These are phyloP conservation scores for Prunella himalayana DNA, from an alignment of 2,113 vertebrate species.

Conservation along the genomic window DNA sequence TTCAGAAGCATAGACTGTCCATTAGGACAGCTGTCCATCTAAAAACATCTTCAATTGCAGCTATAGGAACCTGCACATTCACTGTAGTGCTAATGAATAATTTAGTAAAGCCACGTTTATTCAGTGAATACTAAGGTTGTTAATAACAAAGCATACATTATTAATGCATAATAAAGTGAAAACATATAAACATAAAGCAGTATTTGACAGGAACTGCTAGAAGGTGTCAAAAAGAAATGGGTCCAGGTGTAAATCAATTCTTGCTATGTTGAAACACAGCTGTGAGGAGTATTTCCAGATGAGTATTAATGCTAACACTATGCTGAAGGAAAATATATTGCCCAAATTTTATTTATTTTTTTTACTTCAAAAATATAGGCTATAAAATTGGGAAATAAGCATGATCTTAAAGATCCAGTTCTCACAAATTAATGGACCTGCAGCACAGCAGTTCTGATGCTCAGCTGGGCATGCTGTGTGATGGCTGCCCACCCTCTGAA, in stretches of 20 bases:
- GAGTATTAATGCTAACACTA: neutral
- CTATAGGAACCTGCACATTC: neutral
- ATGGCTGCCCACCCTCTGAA: neutral
- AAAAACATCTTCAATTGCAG: neutral
- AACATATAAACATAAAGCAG: neutral
- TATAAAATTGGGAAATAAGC: neutral
- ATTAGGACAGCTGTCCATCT: neutral
- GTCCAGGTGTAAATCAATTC: neutral
- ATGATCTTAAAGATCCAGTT: neutral
- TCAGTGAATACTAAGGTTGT: neutral
- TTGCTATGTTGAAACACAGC: neutral
- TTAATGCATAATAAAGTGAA: neutral
- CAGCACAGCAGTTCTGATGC: neutral
- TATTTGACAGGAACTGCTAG: neutral
- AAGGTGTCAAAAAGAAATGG: neutral
- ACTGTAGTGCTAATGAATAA: neutral
- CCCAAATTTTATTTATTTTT: neutral
- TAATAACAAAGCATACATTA: neutral
- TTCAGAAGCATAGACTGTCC: neutral
- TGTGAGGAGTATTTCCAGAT: neutral
- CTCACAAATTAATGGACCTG: neutral
- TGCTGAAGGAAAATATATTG: neutral
- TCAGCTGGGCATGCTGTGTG: accelerated
- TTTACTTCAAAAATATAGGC: neutral
- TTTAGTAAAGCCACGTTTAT: neutral